Percentiles rank a stretch among this genome's conserved stretches.
Evolutionary conservation across 2,113 vertebrate genomes (phyloP).

Genomic region (Hydrochoerus hydrochaeris): DNA sequence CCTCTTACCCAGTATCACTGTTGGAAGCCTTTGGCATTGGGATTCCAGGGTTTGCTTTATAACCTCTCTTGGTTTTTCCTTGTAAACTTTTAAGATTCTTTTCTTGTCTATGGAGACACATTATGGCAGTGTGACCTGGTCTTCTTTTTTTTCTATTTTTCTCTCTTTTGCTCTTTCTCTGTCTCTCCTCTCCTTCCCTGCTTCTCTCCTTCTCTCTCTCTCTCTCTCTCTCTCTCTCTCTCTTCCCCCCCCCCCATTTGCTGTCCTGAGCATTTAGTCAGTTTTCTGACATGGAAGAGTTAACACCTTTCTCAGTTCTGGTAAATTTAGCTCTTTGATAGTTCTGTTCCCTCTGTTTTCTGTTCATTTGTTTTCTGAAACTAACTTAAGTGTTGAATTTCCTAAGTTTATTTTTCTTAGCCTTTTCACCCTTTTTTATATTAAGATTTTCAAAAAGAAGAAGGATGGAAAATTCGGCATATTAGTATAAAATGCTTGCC

Average conservation of each 20-base stretch:
- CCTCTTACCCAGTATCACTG: not conserved
- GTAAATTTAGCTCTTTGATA: conserved; percentile 5
- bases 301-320: not conserved
- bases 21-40: not conserved
- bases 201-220: no score
- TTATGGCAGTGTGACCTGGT: not conserved
- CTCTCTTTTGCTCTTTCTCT: no score
- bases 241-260: not conserved
- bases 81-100: not conserved
- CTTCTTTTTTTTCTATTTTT: not conserved
- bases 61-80: not conserved
- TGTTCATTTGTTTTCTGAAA: not conserved
- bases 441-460: not conserved
- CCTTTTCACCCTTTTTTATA: not conserved
- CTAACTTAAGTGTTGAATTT: not conserved
- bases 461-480: not conserved
- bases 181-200: no score
- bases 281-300: not conserved
- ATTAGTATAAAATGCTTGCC: not conserved
- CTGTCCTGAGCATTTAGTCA: not conserved
- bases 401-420: not conserved
- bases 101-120: not conserved
- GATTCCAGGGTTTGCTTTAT: not conserved
- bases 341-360: not conserved
- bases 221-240: no score